phyloP scores from a whole-genome alignment of 2,797 vertebrate genomes.

The Australoheros facetus region DNA sequence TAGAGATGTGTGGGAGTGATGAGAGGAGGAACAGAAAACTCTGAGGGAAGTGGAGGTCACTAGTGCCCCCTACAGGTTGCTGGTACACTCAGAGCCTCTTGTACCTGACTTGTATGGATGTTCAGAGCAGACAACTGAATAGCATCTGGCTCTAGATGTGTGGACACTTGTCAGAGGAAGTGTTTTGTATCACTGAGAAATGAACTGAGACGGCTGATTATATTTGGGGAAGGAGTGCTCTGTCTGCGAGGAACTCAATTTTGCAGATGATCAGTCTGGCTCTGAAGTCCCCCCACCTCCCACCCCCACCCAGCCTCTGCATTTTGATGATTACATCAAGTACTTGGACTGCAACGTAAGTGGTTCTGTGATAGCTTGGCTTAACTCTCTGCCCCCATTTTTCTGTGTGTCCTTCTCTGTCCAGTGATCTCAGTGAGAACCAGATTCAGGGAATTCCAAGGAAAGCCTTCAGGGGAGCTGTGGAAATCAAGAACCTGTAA shows the following conservation, averaged over 20 bases:
- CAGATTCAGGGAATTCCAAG: slow-evolving; percentile 97
- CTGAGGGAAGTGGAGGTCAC: slow-evolving; percentile 51
- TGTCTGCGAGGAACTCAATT: slow-evolving; percentile 54
- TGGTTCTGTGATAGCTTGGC: slow-evolving; percentile 54
- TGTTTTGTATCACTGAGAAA: slow-evolving; percentile 34
- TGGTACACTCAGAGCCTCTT: neutral
- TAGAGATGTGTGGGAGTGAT: slow-evolving; percentile 48
- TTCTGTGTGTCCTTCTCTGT: slow-evolving; percentile 22
- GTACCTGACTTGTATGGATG: slow-evolving; percentile 41
- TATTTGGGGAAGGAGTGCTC: slow-evolving; percentile 41
- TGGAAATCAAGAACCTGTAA: slow-evolving; percentile 99
- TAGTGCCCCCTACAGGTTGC: slow-evolving; percentile 74
- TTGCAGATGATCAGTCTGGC: slow-evolving; percentile 50
- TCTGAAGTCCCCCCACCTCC: slow-evolving; percentile 29
- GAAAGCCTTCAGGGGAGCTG: slow-evolving; percentile 96
- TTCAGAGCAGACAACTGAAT: slow-evolving; percentile 50
- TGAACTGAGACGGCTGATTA: slow-evolving; percentile 49
- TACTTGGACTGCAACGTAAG: slow-evolving; percentile 49
- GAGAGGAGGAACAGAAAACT: slow-evolving; percentile 23
- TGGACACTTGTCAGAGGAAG: slow-evolving; percentile 36
- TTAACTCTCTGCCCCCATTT: slow-evolving; percentile 23
- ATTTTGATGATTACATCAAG: slow-evolving; percentile 63
- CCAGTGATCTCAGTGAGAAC: slow-evolving; percentile 97
- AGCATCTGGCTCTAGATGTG: slow-evolving; percentile 21
- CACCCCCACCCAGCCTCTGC: neutral